These are phyloP conservation scores for Ciconia maguari DNA, from an alignment of 2,113 vertebrate species.

Conservation along the genomic window DNA sequence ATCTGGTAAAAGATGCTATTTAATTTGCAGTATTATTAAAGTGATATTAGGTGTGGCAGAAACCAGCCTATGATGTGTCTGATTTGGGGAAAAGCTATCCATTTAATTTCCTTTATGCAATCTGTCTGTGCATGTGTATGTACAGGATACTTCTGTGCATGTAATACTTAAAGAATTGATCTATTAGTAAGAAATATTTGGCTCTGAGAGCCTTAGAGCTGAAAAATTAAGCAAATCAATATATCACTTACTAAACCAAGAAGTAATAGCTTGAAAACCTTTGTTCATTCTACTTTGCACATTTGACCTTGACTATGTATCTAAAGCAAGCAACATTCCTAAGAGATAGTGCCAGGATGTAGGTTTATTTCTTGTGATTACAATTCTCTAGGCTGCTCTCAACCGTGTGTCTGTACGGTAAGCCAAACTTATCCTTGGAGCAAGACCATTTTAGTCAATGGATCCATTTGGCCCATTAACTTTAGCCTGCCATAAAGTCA, in stretches of 20 bases:
- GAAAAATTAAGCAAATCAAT: not conserved
- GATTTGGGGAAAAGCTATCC: not conserved
- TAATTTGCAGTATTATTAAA: not conserved
- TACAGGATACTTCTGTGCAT: not conserved
- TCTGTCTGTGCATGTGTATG: not conserved
- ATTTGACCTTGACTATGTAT: not conserved
- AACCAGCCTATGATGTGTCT: not conserved
- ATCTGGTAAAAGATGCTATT: not conserved
- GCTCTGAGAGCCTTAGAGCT: not conserved
- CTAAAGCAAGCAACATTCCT: not conserved
- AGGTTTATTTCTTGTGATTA: not conserved
- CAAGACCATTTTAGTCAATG: constrained; percentile 48
- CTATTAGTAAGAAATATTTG: not conserved
- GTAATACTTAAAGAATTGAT: not conserved
- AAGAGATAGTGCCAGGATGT: not conserved
- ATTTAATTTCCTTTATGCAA: not conserved
- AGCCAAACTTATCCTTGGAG: constrained; percentile 47
- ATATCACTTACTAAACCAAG: not conserved
- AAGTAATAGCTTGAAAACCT: not conserved
- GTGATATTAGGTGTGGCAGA: not conserved
- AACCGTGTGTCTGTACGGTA: not conserved
- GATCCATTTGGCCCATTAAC: constrained; percentile 62
- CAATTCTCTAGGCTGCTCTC: not conserved
- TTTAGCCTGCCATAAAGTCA: constrained; percentile 62
- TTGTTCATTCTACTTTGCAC: not conserved